Base-by-base conservation (phyloP, 2,113 vertebrate species). In the Anhinga anhinga region DNA sequence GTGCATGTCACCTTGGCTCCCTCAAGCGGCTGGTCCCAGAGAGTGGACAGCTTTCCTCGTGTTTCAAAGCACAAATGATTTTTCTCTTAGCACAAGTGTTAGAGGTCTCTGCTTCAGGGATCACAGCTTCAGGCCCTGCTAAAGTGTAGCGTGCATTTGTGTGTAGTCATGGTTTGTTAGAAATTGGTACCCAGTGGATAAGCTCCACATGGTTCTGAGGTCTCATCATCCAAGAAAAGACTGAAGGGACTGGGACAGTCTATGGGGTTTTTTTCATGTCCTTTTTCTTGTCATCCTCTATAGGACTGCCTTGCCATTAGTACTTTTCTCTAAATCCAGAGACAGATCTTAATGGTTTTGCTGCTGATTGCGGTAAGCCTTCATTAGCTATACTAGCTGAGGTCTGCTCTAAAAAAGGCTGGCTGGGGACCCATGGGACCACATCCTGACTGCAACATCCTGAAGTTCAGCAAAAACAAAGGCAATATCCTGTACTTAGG, bases 71-170 rank as follows among this genome's bases (percentile, higher is more conserved):
- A 40, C 2, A 1, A 5, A n/a, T 9, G 11, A 0, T 0, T 30
- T 62, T 62, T 80, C 42, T 90, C 72, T 53, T 12, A 55, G 38
- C 3, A 0, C 15, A 58, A 49, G 45, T 11, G 15, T 44, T 5
- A 11, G 15, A 52, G 55, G 32, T 47, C 56, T 80, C 42, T 81
- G 42, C 47, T 20, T 19, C 50, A n/a, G 80, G 20, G 25, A 8
- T 9, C 55, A 17, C 1, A 0, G 30, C 42, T 61, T 7, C 72
- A 38, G 58, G 22, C 30, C 11, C 36, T 50, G 27, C 40, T 44
- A 5, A 74, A 38, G 14, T 5, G 5, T 2, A 13, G 5, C 0
- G 0, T 23, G 15, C 20, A 26, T n/a, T 27, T 78, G 18, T 30
- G 38, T 47, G 56, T 30, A 69, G 66, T 36, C 36, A 4, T 1